Conservation (phyloP, 2,797 vertebrate species). For the Catharus ustulatus region DNA sequence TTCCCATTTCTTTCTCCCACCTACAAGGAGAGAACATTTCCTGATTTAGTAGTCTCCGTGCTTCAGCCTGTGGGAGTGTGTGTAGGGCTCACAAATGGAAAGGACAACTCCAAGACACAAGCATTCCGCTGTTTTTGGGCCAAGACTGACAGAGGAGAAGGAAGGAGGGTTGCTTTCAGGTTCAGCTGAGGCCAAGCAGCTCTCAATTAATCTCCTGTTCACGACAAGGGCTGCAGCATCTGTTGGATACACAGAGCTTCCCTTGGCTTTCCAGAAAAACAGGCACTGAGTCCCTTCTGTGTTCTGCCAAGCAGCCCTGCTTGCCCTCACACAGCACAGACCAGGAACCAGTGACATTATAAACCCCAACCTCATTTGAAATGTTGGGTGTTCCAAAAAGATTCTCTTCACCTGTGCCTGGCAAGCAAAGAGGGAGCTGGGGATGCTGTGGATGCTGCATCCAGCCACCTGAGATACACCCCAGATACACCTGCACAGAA, state of each 20-base stretch:
- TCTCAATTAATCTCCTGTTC: conserved; percentile 4
- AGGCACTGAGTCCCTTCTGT: background rate
- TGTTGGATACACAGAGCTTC: background rate
- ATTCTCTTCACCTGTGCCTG: background rate
- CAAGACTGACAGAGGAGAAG: background rate
- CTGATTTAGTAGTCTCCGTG: conserved; percentile 12
- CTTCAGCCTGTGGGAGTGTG: conserved; percentile 51
- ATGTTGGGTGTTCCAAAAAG: background rate
- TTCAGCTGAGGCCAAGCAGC: background rate
- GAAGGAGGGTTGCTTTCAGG: background rate
- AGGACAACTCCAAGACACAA: background rate
- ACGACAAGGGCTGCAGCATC: background rate
- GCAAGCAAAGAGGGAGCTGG: background rate
- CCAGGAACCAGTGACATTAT: background rate
- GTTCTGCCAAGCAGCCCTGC: background rate
- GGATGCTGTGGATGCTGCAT: background rate
- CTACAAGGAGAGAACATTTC: conserved; percentile 45
- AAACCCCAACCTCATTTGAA: background rate
- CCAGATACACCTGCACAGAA: fast-evolving
- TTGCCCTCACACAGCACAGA: background rate
- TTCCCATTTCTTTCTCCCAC: conserved; percentile 58
- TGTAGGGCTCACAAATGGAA: conserved; percentile 26
- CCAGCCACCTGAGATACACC: background rate
- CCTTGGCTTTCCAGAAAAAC: background rate
- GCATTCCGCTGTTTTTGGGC: background rate